A percentile compares a stretch with the other conserved stretches of the same genome.
Evolutionary conservation across 2,113 vertebrate species (phyloP).

Genomic region (Trogon melanurus): DNA sequence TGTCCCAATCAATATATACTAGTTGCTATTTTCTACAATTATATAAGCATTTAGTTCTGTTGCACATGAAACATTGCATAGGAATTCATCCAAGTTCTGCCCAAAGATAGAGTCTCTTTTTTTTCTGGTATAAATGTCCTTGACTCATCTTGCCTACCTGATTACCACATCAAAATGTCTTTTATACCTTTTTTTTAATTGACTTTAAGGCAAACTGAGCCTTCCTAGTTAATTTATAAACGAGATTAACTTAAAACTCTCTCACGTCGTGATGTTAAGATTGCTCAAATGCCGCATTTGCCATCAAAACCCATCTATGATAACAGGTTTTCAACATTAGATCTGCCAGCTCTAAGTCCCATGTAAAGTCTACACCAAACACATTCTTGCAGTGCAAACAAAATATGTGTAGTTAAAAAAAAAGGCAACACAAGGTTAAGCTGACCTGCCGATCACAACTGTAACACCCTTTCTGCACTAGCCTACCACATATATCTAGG

Average conservation of each 20-base stretch:
- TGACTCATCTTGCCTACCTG: neutral
- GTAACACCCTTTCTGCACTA: neutral
- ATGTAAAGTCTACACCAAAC: neutral
- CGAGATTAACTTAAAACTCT: neutral
- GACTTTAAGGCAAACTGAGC: neutral
- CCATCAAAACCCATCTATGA: neutral
- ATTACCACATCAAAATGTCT: neutral
- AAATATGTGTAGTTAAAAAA: neutral
- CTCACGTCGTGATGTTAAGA: neutral
- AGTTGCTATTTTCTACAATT: neutral
- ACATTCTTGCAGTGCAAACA: neutral
- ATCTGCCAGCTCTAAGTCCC: neutral
- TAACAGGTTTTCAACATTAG: neutral
- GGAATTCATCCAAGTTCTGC: neutral
- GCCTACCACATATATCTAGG: fast-evolving
- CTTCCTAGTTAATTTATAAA: neutral
- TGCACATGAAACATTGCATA: neutral
- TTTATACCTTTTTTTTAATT: neutral
- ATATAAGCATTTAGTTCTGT: neutral
- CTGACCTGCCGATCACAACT: neutral
- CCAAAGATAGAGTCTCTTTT: fast-evolving
- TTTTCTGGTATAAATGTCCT: neutral
- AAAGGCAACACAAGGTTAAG: neutral
- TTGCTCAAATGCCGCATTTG: neutral
- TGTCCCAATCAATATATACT: neutral